Evolutionary conservation across 2,797 vertebrate species (phyloP), one percentile per base, ranked within the genome.

Genomic region (Chrysocyon brachyurus): DNA sequence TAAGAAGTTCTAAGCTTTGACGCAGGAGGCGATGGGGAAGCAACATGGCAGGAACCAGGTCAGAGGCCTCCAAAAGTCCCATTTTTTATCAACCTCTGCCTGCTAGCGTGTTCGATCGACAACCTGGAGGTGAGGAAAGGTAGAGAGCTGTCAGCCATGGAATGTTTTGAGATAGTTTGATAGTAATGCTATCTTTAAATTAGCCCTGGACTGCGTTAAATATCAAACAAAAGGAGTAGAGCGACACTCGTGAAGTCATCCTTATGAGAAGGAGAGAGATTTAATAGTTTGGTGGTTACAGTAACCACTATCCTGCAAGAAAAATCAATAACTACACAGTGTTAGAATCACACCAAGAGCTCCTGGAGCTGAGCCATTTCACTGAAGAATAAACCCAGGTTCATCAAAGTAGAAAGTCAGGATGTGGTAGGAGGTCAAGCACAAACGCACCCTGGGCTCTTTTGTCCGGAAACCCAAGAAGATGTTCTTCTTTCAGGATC

Each of bases 311-410:
- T 63, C 94, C 90, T 91, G 52, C 70, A 70, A 94, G 96, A 97
- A 96, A 97, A 97, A 94, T 94, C 96, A 94, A 68, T 97, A 87
- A 21, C 89, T 77, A 52, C 83, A 64, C 64, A 56, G 84, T 66
- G 91, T 95, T 81, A 96, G 94, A 93, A 57, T 95, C 94, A 91
- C 94, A 94, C 96, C 85, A 36, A 94, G 91, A 81, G 78, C 88
- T 90, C 87, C 66, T 87, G 87, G 93, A 95, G 57, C 75, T 0
- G 19, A 94, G 96, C 77, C 93, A 59, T 93, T 88, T 90, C 78
- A 88, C 93, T 31, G 91, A 95, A 93, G 91, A 96, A 84, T 88
- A 88, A 95, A 94, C 93, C 82, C 6, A 0, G 94, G 63, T 91
- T 94, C 89, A 75, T 96, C 92, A 81, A 77, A 91, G 93, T 12